Evolutionary conservation across 2,888 invertebrate genomes (phyloP).

Genomic region (Caenorhabditis sp.): DNA sequence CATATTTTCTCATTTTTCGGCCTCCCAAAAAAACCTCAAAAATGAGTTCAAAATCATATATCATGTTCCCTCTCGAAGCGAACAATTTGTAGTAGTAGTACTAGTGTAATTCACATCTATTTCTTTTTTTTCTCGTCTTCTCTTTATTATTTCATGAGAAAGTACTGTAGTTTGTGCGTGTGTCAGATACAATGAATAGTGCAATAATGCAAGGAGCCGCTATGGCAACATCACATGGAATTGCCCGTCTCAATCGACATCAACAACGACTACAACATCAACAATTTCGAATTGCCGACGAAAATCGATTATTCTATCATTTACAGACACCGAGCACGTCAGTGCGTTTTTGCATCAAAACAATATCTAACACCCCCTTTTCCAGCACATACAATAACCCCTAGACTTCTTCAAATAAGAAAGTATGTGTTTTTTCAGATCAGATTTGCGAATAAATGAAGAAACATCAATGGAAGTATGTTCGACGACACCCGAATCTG

Average conservation of each 20-base stretch:
- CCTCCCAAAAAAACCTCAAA: no score
- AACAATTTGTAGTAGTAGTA: neutral
- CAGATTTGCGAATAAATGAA: constrained; percentile 3
- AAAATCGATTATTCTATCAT: constrained; percentile 37
- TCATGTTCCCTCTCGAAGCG: no score
- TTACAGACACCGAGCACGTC: constrained; percentile 41
- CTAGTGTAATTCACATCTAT: neutral
- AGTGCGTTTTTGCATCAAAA: constrained; percentile 20
- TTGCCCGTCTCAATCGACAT: constrained; percentile 62
- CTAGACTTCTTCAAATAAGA: constrained; percentile 1
- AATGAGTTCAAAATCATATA: no score
- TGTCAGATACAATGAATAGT: constrained; percentile 62
- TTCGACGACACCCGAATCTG: no score
- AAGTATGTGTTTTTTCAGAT: constrained; percentile 11
- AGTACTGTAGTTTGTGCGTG: no score
- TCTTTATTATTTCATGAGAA: neutral
- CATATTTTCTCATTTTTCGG: no score
- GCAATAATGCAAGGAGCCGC: constrained; percentile 60
- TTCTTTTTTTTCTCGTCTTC: neutral
- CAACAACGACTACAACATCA: neutral
- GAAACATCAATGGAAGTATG: neutral
- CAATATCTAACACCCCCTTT: no score
- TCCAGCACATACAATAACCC: no score
- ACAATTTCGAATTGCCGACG: constrained; percentile 33
- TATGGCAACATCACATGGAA: constrained; percentile 63